Percentiles rank a stretch among this genome's conserved stretches.
phyloP scores from a whole-genome alignment of 2,113 vertebrate genomes.

The Poeciliopsis occidentalis region DNA sequence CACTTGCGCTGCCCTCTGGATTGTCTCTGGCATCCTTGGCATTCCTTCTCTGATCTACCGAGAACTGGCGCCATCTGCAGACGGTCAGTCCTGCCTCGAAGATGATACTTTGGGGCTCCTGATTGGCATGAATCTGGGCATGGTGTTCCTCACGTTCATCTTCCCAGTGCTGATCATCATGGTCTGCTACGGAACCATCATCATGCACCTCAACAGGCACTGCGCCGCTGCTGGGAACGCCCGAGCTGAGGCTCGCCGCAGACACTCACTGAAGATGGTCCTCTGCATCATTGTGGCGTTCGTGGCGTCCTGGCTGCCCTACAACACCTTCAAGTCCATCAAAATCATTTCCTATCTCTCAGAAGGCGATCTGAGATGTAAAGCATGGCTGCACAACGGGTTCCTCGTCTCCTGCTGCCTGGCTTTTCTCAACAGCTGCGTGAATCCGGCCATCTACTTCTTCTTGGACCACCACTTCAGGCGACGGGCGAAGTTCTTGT shows the following conservation, averaged over 20 bases:
- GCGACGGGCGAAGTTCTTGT: constrained; percentile 45
- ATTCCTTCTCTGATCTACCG: constrained; percentile 78
- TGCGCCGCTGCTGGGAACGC: constrained; percentile 58
- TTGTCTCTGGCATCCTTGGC: constrained; percentile 77
- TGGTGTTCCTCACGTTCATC: constrained; percentile 82
- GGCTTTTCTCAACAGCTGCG: constrained; percentile 88
- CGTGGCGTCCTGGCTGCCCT: constrained; percentile 88
- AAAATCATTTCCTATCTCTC: constrained; percentile 57
- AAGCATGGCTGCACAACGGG: constrained; percentile 62
- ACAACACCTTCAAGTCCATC: constrained; percentile 79
- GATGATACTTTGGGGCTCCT: constrained; percentile 61
- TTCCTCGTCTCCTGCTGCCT: constrained; percentile 80
- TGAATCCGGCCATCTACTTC: constrained; percentile 87
- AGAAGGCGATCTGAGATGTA: constrained; percentile 37
- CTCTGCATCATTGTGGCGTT: constrained; percentile 83
- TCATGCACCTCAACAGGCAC: constrained; percentile 77
- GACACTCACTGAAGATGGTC: constrained; percentile 85
- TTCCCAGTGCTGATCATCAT: constrained; percentile 81
- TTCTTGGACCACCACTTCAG: constrained; percentile 85
- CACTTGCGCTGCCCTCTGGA: constrained; percentile 80
- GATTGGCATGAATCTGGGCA: constrained; percentile 69
- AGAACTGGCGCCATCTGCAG: neutral
- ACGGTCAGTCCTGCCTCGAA: constrained; percentile 64
- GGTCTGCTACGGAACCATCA: constrained; percentile 84
- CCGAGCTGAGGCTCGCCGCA: constrained; percentile 63